These are phyloP conservation scores for Odontomyia ornata DNA, from an alignment of 2,888 invertebrate species.

Conservation along the genomic window DNA sequence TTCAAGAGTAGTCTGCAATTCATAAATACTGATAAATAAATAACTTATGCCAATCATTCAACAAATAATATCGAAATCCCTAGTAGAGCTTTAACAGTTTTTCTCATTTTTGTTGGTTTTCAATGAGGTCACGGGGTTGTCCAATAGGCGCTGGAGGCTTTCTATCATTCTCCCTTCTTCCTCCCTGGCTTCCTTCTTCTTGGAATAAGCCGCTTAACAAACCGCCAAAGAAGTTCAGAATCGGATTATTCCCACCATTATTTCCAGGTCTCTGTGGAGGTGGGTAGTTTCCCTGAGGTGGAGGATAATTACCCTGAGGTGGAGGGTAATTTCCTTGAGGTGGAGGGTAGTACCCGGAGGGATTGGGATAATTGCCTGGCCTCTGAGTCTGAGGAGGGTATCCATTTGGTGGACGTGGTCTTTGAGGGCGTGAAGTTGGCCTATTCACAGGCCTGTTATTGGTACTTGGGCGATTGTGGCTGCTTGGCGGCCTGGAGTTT, in stretches of 20 bases:
- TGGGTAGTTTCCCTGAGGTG: not conserved
- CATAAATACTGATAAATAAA: no score
- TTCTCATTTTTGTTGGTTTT: not conserved
- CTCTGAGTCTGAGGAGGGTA: slow-evolving; percentile 38
- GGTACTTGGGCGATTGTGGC: not conserved
- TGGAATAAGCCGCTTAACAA: slow-evolving; percentile 59
- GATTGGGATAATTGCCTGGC: not conserved
- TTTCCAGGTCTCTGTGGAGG: slow-evolving; percentile 30
- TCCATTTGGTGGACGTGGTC: slow-evolving; percentile 13
- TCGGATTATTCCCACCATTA: slow-evolving; percentile 53
- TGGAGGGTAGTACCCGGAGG: slow-evolving; percentile 14
- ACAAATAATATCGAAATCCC: no score
- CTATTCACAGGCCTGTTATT: not conserved
- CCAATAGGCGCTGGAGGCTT: not conserved
- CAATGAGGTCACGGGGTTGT: not conserved
- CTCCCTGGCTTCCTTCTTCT: slow-evolving; percentile 53
- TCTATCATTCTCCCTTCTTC: slow-evolving; percentile 47
- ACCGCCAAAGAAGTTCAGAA: slow-evolving; percentile 58
- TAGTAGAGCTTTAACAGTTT: no score
- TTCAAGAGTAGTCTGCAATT: no score
- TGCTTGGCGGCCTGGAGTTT: slow-evolving; percentile 34
- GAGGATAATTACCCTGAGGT: slow-evolving; percentile 28
- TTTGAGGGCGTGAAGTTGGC: not conserved
- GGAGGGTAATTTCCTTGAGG: slow-evolving; percentile 38
- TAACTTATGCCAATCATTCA: no score